Evolutionary conservation across 2,888 invertebrate species (phyloP).

Genomic region (Caenorhabditis sp.): DNA sequence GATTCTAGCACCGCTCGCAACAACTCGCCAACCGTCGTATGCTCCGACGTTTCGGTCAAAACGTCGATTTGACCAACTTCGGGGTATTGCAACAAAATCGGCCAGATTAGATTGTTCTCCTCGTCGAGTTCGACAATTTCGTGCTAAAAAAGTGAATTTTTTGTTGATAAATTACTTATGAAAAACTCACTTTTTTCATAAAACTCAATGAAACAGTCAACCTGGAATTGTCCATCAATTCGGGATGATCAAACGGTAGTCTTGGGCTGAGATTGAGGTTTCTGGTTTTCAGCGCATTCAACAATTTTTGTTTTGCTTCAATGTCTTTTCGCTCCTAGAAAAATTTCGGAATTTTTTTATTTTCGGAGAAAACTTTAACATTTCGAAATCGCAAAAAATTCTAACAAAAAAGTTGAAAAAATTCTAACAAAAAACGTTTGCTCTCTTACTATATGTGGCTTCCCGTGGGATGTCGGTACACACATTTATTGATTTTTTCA

Average conservation of each 20-base stretch:
- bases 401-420: no score
- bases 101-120: constrained; percentile 72
- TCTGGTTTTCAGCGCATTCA: constrained; percentile 73
- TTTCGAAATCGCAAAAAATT: no score
- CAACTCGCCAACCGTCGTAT: constrained; percentile 74
- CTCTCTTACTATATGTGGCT: no score
- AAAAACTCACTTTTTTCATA: constrained; percentile 41
- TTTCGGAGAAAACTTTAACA: no score
- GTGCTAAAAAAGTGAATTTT: constrained; percentile 30
- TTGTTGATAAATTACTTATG: not conserved
- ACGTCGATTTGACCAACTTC: constrained; percentile 81
- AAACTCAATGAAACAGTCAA: constrained; percentile 53
- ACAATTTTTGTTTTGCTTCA: constrained; percentile 72
- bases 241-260: constrained; percentile 50
- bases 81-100: constrained; percentile 65
- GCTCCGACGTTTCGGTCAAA: constrained; percentile 78
- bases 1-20: constrained; percentile 73
- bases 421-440: no score
- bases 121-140: constrained; percentile 72
- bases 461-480: no score
- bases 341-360: no score
- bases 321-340: constrained; percentile 70
- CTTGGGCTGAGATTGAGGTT: constrained; percentile 70
- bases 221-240: constrained; percentile 55
- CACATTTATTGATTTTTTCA: no score